Base-by-base conservation (phyloP, 2,888 invertebrate species). In the Stenichneumon culpator region DNA sequence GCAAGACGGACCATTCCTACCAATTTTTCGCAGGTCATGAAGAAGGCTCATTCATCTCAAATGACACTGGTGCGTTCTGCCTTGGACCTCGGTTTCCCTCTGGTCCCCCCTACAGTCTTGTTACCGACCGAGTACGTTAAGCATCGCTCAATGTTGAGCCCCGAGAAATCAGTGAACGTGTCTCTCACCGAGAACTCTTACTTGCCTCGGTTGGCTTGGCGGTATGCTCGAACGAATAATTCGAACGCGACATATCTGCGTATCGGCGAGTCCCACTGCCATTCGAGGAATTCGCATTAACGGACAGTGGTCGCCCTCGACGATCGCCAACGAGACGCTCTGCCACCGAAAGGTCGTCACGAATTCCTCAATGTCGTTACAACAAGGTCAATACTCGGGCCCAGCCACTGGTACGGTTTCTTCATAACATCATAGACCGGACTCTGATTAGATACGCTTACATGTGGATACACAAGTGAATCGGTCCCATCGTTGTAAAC, bases 121-220 rank as follows among this genome's bases (percentile, higher is more conserved):
- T 36, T 36, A 36, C 36, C 36, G 36, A 36, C 4, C 36, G 36
- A 36, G 36, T 9, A 36, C 7, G 9, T 36, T 0, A 1, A 36
- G 9, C 36, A 9, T 67, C 39, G 7, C 39, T 19, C 28, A 52
- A 14, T 14, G 25, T 25, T 11, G 39, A 67, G 22, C 19, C 25
- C 44, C 28, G 68, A 69, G 44, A 25, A 78, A 78, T 78, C 78
- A 57, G 68, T 57, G 57, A 78, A 78, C 78, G 68, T 69, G 68
- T 57, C 14, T 25, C 28, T 47, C 57, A 68, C 36, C 65, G 57
- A 67, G 52, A 67, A 54, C 57, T 68, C 16, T 11, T 25, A 14
- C 65, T 63, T 44, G 57, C 32, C 50, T 36, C 50, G 50, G 32
- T 50, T 36, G 16, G 63, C 65, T 36, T 19, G 32, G 47, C 32